Evolutionary conservation across 2,797 vertebrate species (phyloP), one percentile per base, ranked within the genome.

Genomic region (Chaenodraco wilsoni): DNA sequence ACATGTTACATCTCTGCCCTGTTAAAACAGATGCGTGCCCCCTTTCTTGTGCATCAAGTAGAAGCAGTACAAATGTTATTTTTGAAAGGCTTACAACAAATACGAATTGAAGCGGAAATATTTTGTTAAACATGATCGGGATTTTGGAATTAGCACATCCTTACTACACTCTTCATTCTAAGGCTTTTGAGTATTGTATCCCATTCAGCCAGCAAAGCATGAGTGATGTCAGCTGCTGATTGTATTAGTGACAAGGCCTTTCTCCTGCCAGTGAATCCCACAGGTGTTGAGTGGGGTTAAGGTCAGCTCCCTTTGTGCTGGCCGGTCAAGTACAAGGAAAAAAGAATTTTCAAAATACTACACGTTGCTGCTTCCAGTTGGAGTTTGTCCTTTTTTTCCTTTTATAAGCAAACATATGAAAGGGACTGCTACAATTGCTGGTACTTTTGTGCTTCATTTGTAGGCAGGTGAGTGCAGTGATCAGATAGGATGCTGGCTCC

Each of bases 401-500:
- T 27, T 15, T 41, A n/a, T 27, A 55, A 46, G 8, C 16, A 1
- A 19, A 41, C 14, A 31, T 12, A 17, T 3, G 16, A 2, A 0
- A 41, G 17, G 17, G 11, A 11, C n/a, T 0, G 27, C 41, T 46
- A 10, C 13, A 17, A 9, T n/a, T 14, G 5, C 11, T 37, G 37
- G 19, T 37, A 17, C 21, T 12, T 3, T 15, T 40, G 50, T 19
- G 44, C 13, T 44, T 65, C 5, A 55, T 55, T 23, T 54, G 69
- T 44, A 21, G 10, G 61, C 61, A 57, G 21, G 15, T 9, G 67
- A 12, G 9, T 16, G 62, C 55, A 37, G 56, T 16, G 63, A 54
- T 67, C 64, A 74, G 64, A 61, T 41, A 48, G 48, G 63, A 55
- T 33, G 13, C 40, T 13, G 10, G 12, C n/a, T 17, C 56, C 14